Evolutionary conservation across 2,113 vertebrate species (phyloP).

Genomic region (Rhinolophus ferrumequinum): DNA sequence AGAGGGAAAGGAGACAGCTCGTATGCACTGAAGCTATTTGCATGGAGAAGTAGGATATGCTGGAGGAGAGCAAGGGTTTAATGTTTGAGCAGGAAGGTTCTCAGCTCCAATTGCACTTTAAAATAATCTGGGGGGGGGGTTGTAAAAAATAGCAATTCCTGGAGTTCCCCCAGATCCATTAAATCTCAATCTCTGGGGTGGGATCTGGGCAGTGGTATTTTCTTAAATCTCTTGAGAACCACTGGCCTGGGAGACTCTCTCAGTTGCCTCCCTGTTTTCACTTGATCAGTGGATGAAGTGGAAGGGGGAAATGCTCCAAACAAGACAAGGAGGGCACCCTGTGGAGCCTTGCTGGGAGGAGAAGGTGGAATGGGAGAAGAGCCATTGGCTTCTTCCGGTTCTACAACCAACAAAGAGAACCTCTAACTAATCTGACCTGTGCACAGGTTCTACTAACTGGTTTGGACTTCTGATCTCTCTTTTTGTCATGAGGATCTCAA

Average conservation of each 20-base stretch:
- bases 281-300: background rate
- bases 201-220: background rate
- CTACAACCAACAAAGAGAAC: background rate
- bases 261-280: background rate
- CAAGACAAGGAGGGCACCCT: background rate
- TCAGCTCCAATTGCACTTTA: background rate
- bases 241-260: background rate
- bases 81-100: background rate
- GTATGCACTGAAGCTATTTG: fast-evolving
- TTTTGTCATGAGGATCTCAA: background rate
- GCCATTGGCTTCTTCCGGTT: background rate
- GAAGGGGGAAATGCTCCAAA: background rate
- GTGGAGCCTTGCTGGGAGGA: background rate
- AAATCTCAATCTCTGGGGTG: background rate
- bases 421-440: background rate
- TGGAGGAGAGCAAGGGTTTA: background rate
- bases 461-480: background rate
- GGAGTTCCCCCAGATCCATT: background rate
- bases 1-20: background rate
- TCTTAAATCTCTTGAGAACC: background rate
- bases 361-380: background rate
- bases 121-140: background rate
- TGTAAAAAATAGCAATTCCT: background rate
- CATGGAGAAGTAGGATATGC: background rate
- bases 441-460: background rate